These are phyloP conservation scores for Muschampia plurimacula DNA, from an alignment of 2,888 invertebrate genomes.

Conservation along the genomic window DNA sequence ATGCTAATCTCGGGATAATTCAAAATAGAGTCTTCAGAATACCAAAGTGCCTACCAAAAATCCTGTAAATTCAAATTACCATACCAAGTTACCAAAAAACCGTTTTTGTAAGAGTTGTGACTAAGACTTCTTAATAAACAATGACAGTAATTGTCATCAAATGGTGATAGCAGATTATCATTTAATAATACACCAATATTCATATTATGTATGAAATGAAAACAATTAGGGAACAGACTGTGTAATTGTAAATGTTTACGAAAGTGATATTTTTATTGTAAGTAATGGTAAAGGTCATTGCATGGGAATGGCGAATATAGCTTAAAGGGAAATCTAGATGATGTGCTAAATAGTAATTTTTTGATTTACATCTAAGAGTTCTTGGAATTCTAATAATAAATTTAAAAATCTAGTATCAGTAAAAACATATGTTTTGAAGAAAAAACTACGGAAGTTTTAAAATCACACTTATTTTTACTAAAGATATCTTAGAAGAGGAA, in stretches of 20 bases:
- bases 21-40: slow-evolving; percentile 38
- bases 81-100: not conserved
- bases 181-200: slow-evolving; percentile 40
- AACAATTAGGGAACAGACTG: slow-evolving; percentile 40
- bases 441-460: slow-evolving; percentile 1
- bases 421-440: not conserved
- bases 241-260: slow-evolving; percentile 41
- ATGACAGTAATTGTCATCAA: not conserved
- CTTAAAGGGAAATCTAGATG: slow-evolving; percentile 29
- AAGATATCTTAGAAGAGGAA: not conserved
- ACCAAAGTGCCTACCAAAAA: slow-evolving; percentile 67
- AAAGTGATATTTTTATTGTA: slow-evolving; percentile 46
- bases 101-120: not conserved
- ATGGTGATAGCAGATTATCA: not conserved
- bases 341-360: slow-evolving; percentile 19
- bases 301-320: slow-evolving; percentile 39
- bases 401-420: not conserved
- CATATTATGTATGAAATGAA: slow-evolving; percentile 25
- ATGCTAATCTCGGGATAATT: slow-evolving; percentile 16
- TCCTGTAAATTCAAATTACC: not conserved
- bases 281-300: slow-evolving; percentile 35
- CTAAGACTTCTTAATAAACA: not conserved
- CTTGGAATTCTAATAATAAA: slow-evolving; percentile 43
- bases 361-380: slow-evolving; percentile 29
- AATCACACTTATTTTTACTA: not conserved